Evolutionary conservation across 2,888 invertebrate species (phyloP).

Genomic region (Lymantria monacha): DNA sequence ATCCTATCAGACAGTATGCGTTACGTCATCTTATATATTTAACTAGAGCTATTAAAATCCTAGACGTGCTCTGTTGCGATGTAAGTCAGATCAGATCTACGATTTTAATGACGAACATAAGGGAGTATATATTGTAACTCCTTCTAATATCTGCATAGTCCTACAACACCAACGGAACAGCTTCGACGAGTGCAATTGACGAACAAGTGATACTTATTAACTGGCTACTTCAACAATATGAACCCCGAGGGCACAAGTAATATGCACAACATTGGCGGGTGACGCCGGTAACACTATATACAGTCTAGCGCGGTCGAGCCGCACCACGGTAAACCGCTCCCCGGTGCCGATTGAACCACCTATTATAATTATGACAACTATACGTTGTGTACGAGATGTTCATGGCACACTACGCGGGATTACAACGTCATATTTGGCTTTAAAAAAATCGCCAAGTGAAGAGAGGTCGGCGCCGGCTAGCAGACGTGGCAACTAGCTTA

Average conservation of each 20-base stretch:
- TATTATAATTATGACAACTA: too few species aligned
- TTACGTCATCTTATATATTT: constrained; percentile 40
- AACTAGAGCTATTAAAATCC: constrained; percentile 40
- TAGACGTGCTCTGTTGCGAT: constrained; percentile 34
- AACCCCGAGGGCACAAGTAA: constrained; percentile 63
- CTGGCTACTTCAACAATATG: constrained; percentile 76
- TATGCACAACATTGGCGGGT: constrained; percentile 55
- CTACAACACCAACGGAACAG: constrained; percentile 71
- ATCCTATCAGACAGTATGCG: constrained; percentile 42
- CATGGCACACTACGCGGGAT: too few species aligned
- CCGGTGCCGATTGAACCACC: constrained; percentile 6
- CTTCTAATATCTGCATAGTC: constrained; percentile 58
- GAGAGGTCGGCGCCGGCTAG: constrained; percentile 27
- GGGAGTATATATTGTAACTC: constrained; percentile 46
- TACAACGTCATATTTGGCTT: too few species aligned
- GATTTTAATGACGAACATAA: constrained; percentile 45
- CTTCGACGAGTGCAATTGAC: constrained; percentile 79
- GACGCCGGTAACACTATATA: constrained; percentile 63
- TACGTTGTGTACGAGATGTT: too few species aligned
- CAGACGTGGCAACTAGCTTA: constrained; percentile 39
- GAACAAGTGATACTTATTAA: constrained; percentile 79
- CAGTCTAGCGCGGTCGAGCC: constrained; percentile 34
- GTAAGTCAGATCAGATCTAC: constrained; percentile 36
- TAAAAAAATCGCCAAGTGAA: too few species aligned
- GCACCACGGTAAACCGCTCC: constrained; percentile 2